Evolutionary conservation across 2,888 invertebrate genomes (phyloP).

Genomic region (Odontocolon sp.): DNA sequence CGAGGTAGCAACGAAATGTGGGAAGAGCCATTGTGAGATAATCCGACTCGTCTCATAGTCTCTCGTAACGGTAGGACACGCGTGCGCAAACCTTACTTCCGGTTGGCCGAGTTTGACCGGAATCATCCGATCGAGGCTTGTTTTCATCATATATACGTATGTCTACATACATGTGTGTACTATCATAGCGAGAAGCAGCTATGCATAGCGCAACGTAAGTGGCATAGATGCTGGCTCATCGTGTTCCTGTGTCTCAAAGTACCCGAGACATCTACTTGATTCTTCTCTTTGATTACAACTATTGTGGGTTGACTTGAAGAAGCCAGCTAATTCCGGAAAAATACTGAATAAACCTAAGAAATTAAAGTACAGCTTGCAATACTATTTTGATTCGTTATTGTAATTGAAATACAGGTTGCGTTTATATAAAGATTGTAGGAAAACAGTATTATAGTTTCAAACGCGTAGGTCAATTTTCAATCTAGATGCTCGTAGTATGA

Average conservation of each 20-base stretch:
- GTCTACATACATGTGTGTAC: too few species aligned
- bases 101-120: constrained; percentile 68
- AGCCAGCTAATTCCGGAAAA: too few species aligned
- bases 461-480: too few species aligned
- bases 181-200: constrained; percentile 43
- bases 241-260: neutral
- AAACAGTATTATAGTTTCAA: too few species aligned
- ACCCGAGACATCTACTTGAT: too few species aligned
- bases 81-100: constrained; percentile 68
- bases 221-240: constrained; percentile 28
- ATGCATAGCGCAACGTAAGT: constrained; percentile 45
- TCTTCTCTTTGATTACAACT: too few species aligned
- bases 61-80: constrained; percentile 69
- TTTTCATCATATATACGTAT: neutral
- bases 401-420: too few species aligned
- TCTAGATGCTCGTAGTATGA: too few species aligned
- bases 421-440: too few species aligned
- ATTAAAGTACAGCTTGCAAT: too few species aligned
- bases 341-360: too few species aligned
- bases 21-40: constrained; percentile 73
- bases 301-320: neutral
- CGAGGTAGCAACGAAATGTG: constrained; percentile 68
- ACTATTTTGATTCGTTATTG: too few species aligned
- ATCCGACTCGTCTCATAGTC: constrained; percentile 62
- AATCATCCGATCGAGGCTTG: constrained; percentile 4